These are phyloP conservation scores for Drosophila nigricruria DNA, from an alignment of 2,888 invertebrate genomes.

Conservation along the genomic window DNA sequence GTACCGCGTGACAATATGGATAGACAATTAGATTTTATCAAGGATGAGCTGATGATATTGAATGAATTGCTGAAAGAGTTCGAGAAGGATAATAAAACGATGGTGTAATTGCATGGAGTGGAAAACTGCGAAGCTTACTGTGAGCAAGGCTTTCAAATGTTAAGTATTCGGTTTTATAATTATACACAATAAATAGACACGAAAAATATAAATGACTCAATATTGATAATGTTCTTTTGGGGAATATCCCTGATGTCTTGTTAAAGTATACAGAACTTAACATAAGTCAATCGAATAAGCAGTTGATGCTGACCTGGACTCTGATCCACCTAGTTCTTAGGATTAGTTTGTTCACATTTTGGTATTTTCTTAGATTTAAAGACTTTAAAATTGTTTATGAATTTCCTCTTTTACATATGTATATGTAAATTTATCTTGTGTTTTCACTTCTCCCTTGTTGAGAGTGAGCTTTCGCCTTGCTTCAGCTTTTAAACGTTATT, in stretches of 20 bases:
- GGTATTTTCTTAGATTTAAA: not conserved
- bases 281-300: not conserved
- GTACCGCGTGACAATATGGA: constrained; percentile 61
- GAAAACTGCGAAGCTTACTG: constrained; percentile 6
- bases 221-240: not conserved
- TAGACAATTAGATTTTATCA: constrained; percentile 80
- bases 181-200: not conserved
- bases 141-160: constrained; percentile 16
- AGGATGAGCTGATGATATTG: constrained; percentile 80
- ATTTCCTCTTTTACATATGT: not conserved
- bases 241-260: no score
- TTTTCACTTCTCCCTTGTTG: not conserved
- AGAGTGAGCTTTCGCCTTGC: constrained; percentile 5
- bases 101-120: not conserved
- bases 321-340: not conserved
- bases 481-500: constrained; percentile 55
- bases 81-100: constrained; percentile 22
- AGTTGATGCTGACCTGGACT: not conserved
- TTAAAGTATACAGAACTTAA: no score
- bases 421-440: constrained; percentile 7
- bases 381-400: not conserved
- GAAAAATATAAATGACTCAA: not conserved
- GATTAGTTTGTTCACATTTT: not conserved
- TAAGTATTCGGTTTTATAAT: constrained; percentile 10
- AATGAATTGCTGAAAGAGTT: constrained; percentile 70